phyloP scores from a whole-genome alignment of 2,888 invertebrate genomes.

The Lathronympha strigana region DNA sequence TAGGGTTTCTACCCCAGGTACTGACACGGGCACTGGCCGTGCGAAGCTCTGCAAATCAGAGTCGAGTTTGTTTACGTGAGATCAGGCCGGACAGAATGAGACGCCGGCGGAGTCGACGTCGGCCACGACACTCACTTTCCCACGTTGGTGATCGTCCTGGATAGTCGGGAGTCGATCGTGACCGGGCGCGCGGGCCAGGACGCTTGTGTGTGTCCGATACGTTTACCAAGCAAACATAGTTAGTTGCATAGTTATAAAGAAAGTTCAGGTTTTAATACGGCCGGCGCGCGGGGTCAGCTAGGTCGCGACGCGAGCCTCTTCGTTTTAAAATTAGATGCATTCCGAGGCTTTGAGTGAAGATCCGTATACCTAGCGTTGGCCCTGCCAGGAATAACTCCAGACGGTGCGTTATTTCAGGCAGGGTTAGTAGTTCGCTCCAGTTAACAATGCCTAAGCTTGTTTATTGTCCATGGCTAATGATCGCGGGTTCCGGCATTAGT shows the following conservation, averaged over 20 bases:
- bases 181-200: slow-evolving; percentile 66
- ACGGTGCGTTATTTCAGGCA: slow-evolving; percentile 76
- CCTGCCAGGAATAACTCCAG: slow-evolving; percentile 74
- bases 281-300: slow-evolving; percentile 79
- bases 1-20: slow-evolving; percentile 84
- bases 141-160: slow-evolving; percentile 80
- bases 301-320: slow-evolving; percentile 83
- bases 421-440: slow-evolving; percentile 75
- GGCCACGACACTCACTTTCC: slow-evolving; percentile 71
- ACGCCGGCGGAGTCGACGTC: slow-evolving; percentile 53
- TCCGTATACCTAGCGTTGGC: slow-evolving; percentile 53
- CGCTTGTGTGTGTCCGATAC: slow-evolving; percentile 77
- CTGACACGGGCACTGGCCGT: slow-evolving; percentile 61
- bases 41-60: slow-evolving; percentile 68
- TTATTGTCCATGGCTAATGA: slow-evolving; percentile 59
- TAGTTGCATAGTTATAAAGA: slow-evolving; percentile 78
- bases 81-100: slow-evolving; percentile 45
- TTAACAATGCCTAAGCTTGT: slow-evolving; percentile 58
- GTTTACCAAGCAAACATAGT: slow-evolving; percentile 79
- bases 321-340: slow-evolving; percentile 84
- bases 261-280: slow-evolving; percentile 83
- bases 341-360: slow-evolving; percentile 72
- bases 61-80: slow-evolving; percentile 65
- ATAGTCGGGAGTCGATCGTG: slow-evolving; percentile 77
- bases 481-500: slow-evolving; percentile 30